Evolutionary conservation across 2,888 invertebrate species (phyloP).

Genomic region (Drosophila tanythrix): DNA sequence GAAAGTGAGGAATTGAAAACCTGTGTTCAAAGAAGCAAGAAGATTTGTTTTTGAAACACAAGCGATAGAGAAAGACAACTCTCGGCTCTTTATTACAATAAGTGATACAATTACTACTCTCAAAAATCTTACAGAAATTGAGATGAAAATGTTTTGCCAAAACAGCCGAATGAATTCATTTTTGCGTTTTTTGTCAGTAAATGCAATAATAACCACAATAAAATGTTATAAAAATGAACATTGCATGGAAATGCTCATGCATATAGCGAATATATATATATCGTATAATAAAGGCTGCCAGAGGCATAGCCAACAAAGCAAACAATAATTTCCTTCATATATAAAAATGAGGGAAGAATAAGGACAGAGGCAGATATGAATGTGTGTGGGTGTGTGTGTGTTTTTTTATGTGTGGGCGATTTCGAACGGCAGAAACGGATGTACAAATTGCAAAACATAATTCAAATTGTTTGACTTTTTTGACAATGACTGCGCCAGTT

Average conservation of each 20-base stretch:
- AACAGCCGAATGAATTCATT: constrained; percentile 19
- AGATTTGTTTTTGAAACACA: neutral
- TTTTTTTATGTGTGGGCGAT: constrained; percentile 44
- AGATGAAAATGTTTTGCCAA: constrained; percentile 11
- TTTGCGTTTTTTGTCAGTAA: constrained; percentile 37
- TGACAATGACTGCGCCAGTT: constrained; percentile 77
- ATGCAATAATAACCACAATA: constrained; percentile 78
- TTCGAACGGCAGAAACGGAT: constrained; percentile 68
- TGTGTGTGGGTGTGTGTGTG: constrained; percentile 10
- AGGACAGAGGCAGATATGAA: constrained; percentile 5
- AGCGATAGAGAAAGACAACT: neutral
- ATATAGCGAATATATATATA: constrained; percentile 17
- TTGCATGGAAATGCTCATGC: constrained; percentile 31
- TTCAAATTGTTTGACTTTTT: constrained; percentile 81
- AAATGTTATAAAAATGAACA: constrained; percentile 62
- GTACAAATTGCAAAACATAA: constrained; percentile 82
- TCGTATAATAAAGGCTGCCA: constrained; percentile 59
- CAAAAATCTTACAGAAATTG: neutral
- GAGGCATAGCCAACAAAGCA: constrained; percentile 70
- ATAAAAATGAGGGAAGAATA: constrained; percentile 37
- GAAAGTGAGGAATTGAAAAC: neutral
- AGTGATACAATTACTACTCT: neutral
- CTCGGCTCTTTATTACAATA: neutral
- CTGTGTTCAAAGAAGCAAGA: neutral
- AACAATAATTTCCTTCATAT: constrained; percentile 71